Evolutionary conservation across 2,797 vertebrate genomes (phyloP), one percentile per base, ranked within the genome.

Genomic region (Poeciliopsis infans): DNA sequence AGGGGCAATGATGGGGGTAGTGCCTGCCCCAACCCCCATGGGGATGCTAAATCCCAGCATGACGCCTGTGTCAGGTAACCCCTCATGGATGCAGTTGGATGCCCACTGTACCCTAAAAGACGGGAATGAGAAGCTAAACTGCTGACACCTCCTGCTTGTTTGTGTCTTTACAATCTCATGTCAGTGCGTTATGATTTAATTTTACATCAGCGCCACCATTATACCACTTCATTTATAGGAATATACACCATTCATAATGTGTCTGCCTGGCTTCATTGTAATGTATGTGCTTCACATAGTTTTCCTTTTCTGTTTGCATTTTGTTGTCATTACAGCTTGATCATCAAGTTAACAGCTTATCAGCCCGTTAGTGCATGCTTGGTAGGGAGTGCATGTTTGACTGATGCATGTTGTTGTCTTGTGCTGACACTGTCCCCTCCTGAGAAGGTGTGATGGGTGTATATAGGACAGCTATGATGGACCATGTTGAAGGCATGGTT

Each of bases 41-140:
- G 97, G 97, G 94, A 98, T 97, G 97, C 97, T 99, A 96, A 98
- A 97, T 96, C 97, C 96, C 96, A 96, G 98, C 97, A 98, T 99
- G 97, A 96, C 95, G 93, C 97, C 97, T 93, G 96, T 97, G 97
- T 97, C 98, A 98, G 97, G 98, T 98, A 99, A 97, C 95, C 95
- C 95, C 95, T 96, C 94, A 91, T 87, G 91, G 90, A 92, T 91
- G 87, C 86, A 92, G 93, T 91, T 89, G 92, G 91, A 87, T 83
- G 81, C 81, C 87, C 85, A 85, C 88, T 85, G 72, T 84, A 76
- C 85, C 77, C 80, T 86, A 86, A 83, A 93, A 87, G 89, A 86
- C 92, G 87, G 94, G 92, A 94, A 89, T 91, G 85, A 91, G 94
- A 95, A 95, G 95, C 93, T 94, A 73, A 95, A 93, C 94, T 95